Conservation (phyloP, 2,797 vertebrate species). For the Neosilurus hyrtlii region DNA sequence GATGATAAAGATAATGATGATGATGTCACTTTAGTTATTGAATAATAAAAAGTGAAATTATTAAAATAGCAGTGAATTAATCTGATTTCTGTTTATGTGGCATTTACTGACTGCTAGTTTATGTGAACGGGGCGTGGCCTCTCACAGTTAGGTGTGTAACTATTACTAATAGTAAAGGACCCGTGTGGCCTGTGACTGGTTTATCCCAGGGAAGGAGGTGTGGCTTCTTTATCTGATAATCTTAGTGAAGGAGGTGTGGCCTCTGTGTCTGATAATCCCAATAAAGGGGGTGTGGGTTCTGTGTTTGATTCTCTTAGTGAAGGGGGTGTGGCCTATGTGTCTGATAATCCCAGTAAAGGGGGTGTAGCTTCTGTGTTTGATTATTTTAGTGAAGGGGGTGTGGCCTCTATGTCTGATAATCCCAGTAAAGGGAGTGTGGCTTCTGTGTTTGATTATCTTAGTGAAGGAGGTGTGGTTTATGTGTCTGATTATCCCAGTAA, state of each 20-base stretch:
- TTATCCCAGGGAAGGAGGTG: background rate
- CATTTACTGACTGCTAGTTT: too few relatives aligned
- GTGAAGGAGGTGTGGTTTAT: background rate
- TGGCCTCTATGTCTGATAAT: background rate
- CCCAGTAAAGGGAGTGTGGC: background rate
- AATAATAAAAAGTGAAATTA: background rate
- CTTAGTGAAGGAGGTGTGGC: too few relatives aligned
- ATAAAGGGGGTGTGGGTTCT: too few relatives aligned
- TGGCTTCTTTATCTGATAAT: background rate
- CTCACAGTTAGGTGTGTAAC: background rate
- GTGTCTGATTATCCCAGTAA: too few relatives aligned
- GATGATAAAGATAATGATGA: background rate
- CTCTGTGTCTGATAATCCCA: too few relatives aligned
- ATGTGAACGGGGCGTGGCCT: background rate
- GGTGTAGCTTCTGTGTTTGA: too few relatives aligned
- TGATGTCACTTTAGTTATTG: background rate
- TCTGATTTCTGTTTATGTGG: background rate
- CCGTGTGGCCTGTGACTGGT: background rate
- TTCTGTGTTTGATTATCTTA: background rate
- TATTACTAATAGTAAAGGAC: background rate
- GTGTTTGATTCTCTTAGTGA: too few relatives aligned
- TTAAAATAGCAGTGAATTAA: background rate
- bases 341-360: too few relatives aligned
- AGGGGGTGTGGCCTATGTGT: too few relatives aligned
- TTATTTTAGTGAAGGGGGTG: too few relatives aligned